Conservation (phyloP, 2,113 vertebrate genomes). For the Alligator sinensis region DNA sequence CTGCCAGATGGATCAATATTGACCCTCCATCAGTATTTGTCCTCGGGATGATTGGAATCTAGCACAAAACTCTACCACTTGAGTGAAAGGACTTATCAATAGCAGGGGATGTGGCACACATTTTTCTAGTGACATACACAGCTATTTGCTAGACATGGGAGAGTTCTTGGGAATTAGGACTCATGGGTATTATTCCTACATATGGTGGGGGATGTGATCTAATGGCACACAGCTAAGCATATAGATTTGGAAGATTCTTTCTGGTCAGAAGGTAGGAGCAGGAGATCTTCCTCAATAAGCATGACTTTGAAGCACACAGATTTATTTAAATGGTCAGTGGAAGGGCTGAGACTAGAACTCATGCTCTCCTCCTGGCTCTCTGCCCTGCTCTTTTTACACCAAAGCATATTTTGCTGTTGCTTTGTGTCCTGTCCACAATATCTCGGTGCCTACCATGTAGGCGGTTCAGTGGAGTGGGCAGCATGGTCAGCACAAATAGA, state of each 20-base stretch:
- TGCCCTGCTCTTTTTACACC: not conserved
- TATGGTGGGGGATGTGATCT: not conserved
- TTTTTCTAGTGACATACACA: not conserved
- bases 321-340: not conserved
- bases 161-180: not conserved
- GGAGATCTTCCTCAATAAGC: not conserved
- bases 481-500: not conserved
- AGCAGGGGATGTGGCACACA: rapidly evolving
- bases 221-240: not conserved
- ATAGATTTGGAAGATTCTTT: not conserved
- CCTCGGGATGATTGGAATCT: not conserved
- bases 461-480: not conserved
- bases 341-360: not conserved
- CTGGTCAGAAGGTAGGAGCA: not conserved
- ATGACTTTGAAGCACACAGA: not conserved
- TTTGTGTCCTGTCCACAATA: not conserved
- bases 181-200: not conserved
- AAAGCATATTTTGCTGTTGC: not conserved
- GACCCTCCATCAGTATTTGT: not conserved
- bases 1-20: not conserved
- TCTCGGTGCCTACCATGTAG: not conserved
- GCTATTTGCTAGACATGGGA: not conserved
- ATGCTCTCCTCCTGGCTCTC: not conserved
- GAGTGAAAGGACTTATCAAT: not conserved
- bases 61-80: not conserved